Base-by-base conservation (phyloP, 2,888 invertebrate species). In the Phrixothrix hirtus region DNA sequence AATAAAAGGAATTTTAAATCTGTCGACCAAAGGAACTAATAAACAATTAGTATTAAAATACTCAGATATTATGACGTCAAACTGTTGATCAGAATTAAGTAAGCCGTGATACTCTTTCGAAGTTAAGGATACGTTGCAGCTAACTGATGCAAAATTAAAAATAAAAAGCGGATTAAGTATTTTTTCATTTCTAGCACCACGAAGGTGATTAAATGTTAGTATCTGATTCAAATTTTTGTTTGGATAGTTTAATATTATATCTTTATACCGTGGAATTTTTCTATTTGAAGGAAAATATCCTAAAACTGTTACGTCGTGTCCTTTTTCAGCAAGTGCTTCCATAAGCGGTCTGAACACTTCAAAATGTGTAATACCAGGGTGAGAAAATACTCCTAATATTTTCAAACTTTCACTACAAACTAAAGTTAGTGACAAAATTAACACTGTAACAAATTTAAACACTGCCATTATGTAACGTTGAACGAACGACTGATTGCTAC, bases 11-110 rank as follows among this genome's bases (percentile, higher is more conserved):
- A 39, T 14, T 38, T 14, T 27, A 38, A 13, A 38, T 13, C 26
- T 38, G 10, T 38, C 4, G 4, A 38, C 13, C 10, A 38, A 4
- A 11, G 43, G 43, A 1, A 37, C 38, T 59, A 87, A 73, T 68
- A 83, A 83, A 67, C 89, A 88, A 65, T 89, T 86, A 38, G 82
- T 81, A 58, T 86, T 87, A 67, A 89, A 89, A 45, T 81, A 81
- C 71, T 90, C 89, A 38, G 83, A 76, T 0, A 90, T 68, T 4
- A 88, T 77, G 0, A 89, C 70, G 70, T 90, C 88, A 64, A 83
- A 88, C 37, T 80, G 80, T 1, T 75, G 72, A 57, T 48, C 26
- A 2, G n/a, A 4, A 1, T 34, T 31, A 6, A 48, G 15, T 7
- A 48, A 48, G 14, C 27, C 13, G 7, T 25, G 39, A 11, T 42